These are phyloP conservation scores for Nemotelus nigrinus DNA, from an alignment of 2,888 invertebrate species.

Conservation along the genomic window DNA sequence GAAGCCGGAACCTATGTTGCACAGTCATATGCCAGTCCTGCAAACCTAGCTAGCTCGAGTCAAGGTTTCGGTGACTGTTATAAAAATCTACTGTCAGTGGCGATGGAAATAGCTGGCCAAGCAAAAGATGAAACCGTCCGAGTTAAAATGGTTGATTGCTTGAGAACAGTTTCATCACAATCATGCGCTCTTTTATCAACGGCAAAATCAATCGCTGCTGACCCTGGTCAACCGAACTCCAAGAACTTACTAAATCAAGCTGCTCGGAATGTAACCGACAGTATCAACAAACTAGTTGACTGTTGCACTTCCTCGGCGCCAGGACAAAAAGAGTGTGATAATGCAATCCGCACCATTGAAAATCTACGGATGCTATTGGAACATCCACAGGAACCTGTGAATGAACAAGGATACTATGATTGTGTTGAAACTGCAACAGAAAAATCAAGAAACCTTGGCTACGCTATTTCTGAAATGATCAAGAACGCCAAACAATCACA, in stretches of 20 bases:
- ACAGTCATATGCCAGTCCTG: slow-evolving; percentile 76
- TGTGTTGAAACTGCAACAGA: slow-evolving; percentile 91
- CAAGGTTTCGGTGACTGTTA: slow-evolving; percentile 82
- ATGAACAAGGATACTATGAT: slow-evolving; percentile 90
- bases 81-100: slow-evolving; percentile 78
- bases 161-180: slow-evolving; percentile 87
- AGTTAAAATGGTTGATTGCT: slow-evolving; percentile 83
- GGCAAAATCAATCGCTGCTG: slow-evolving; percentile 89
- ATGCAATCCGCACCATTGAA: slow-evolving; percentile 91
- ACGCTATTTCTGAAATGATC: slow-evolving; percentile 95
- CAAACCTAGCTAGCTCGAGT: slow-evolving; percentile 78
- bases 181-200: slow-evolving; percentile 87
- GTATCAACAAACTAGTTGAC: slow-evolving; percentile 86
- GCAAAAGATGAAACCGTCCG: slow-evolving; percentile 80
- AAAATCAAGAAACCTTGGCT: slow-evolving; percentile 84
- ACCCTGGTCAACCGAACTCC: slow-evolving; percentile 88
- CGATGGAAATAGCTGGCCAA: slow-evolving; percentile 87
- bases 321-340: slow-evolving; percentile 96
- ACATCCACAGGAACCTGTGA: slow-evolving; percentile 87
- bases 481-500: slow-evolving; percentile 89
- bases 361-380: slow-evolving; percentile 84
- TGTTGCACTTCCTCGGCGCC: slow-evolving; percentile 84
- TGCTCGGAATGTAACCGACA: slow-evolving; percentile 90
- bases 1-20: slow-evolving; percentile 86
- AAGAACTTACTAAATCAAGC: slow-evolving; percentile 89